These are phyloP conservation scores for Drosophila watanabei DNA, from an alignment of 1,140 invertebrate species.

Conservation along the genomic window DNA sequence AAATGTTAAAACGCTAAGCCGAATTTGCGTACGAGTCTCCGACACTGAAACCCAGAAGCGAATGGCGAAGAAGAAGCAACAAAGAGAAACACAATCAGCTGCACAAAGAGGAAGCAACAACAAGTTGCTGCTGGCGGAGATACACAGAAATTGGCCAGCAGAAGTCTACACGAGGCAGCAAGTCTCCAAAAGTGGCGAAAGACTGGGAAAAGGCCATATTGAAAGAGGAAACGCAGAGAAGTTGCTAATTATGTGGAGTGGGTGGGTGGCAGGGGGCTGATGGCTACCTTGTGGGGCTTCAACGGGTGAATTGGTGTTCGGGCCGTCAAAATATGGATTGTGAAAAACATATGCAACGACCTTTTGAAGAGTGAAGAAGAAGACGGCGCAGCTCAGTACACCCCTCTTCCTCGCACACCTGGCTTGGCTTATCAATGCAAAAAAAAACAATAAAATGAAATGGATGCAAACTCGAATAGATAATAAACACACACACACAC, in stretches of 20 bases:
- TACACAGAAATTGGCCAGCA: conserved; percentile 70
- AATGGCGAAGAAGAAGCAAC: conserved; percentile 31
- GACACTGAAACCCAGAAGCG: conserved; percentile 68
- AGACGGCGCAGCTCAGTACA: conserved; percentile 40
- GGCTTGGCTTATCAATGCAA: conserved; percentile 72
- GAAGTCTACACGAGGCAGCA: conserved; percentile 60
- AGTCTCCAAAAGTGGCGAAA: conserved; percentile 52
- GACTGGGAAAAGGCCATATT: conserved; percentile 55
- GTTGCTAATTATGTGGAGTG: conserved; percentile 59
- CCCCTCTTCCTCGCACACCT: background rate
- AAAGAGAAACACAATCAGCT: conserved; percentile 43
- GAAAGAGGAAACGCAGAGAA: background rate
- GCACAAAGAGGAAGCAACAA: conserved; percentile 70
- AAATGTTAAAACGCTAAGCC: conserved; percentile 29
- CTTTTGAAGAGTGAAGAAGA: conserved; percentile 47
- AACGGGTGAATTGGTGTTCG: conserved; percentile 47
- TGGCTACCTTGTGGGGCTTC: conserved; percentile 60
- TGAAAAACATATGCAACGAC: conserved; percentile 65
- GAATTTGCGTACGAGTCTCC: conserved; percentile 47
- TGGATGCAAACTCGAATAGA: conserved; percentile 12
- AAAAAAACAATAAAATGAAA: conserved; percentile 19
- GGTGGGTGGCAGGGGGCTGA: conserved; percentile 3
- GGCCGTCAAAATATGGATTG: conserved; percentile 34
- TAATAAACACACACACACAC: conserved; percentile 60
- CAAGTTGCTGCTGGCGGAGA: conserved; percentile 74